Evolutionary conservation across 1,140 invertebrate species (phyloP), one percentile per base, ranked within the genome.

Genomic region (Ips nitidus): DNA sequence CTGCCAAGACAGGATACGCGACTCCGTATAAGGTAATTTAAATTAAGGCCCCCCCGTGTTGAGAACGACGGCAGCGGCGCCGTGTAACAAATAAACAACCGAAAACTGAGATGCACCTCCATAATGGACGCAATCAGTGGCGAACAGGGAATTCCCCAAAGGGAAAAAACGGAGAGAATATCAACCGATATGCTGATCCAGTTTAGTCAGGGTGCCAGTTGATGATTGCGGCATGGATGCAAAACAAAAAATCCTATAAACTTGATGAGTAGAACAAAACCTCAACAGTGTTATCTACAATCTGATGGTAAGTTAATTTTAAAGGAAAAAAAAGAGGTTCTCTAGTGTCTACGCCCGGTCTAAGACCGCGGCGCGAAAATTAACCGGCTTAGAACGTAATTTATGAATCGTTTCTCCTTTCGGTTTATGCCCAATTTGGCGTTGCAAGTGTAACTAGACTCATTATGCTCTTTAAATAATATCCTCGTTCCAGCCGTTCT

Each of bases 361-460:
- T 68, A 68, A 66, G 47, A 57, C 50, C 52, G 55, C 56, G 65
- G 67, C 70, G 59, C 70, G 73, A 70, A 74, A 72, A 74, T 73
- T 74, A 74, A 74, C 71, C 71, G 73, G 73, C 71, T 74, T 69
- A 74, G 68, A 72, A 74, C 52, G 71, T 73, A 73, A 74, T 74
- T 74, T 74, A 74, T 74, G 73, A 73, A 70, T 74, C 73, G 71
- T 74, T 71, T 64, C 68, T 68, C 73, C 67, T 74, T 68, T 64
- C 68, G 68, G 68, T 74, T 74, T 72, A 74, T 69, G 69, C 73
- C 73, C 73, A 74, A 74, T 74, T 72, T 74, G 68, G 67, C 71
- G 67, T 68, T 71, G 73, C 69, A 67, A 70, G 71, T 72, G 73
- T 72, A 70, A 66, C 64, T 67, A 71, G 65, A 69, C 55, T 72